phyloP scores from a whole-genome alignment of 2,797 vertebrate genomes.

The Gobio occitaniae region DNA sequence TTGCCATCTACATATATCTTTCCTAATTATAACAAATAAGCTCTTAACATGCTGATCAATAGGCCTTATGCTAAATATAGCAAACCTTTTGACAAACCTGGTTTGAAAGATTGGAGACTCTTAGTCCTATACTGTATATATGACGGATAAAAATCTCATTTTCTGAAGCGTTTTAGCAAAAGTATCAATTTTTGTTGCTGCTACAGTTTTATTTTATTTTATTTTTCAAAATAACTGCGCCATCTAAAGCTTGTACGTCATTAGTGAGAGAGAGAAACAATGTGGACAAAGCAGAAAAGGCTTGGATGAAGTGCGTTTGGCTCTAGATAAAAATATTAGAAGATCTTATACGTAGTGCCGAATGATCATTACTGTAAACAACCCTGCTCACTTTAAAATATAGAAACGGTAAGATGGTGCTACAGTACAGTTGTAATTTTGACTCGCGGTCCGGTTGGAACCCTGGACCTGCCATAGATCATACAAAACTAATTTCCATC shows the following conservation, averaged over 20 bases:
- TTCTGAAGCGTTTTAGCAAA: neutral
- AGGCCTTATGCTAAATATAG: neutral
- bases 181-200: neutral
- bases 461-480: neutral
- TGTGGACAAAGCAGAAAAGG: neutral
- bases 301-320: neutral
- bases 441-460: neutral
- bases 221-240: neutral
- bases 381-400: neutral
- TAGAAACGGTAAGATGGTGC: neutral
- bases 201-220: neutral
- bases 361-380: neutral
- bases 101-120: neutral
- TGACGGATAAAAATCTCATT: neutral
- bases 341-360: neutral
- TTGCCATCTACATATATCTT: neutral
- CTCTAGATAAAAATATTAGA: neutral
- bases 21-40: neutral
- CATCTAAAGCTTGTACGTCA: neutral
- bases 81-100: neutral
- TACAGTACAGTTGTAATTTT: neutral
- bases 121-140: neutral
- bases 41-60: neutral
- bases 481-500: constrained; percentile 41
- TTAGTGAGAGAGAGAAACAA: neutral